phyloP scores from a whole-genome alignment of 1,140 invertebrate genomes.

The Belonocnema kinseyi region DNA sequence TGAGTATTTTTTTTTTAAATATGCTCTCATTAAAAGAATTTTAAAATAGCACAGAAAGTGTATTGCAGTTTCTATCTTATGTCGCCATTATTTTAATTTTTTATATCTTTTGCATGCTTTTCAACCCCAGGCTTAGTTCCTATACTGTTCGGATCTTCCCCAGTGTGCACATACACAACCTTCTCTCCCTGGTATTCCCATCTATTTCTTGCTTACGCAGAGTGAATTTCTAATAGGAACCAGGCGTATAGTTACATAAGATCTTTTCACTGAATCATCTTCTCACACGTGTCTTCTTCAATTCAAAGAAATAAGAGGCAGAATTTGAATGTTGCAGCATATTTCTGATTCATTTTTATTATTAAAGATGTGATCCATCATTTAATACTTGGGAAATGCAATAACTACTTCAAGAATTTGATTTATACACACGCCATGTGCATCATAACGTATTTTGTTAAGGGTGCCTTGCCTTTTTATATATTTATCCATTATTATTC shows the following conservation, averaged over 20 bases:
- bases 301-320: background rate
- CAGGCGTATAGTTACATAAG: background rate
- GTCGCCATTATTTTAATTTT: background rate
- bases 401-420: too few relatives aligned
- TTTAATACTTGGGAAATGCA: too few relatives aligned
- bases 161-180: background rate
- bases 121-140: background rate
- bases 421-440: too few relatives aligned
- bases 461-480: too few relatives aligned
- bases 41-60: background rate
- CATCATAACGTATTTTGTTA: too few relatives aligned
- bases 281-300: background rate
- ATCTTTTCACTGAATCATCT: background rate
- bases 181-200: background rate
- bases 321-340: background rate
- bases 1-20: too few relatives aligned
- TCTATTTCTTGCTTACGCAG: slow-evolving; percentile 15
- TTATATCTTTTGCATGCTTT: slow-evolving; percentile 4
- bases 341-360: too few relatives aligned
- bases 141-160: background rate
- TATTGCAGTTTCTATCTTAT: background rate
- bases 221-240: slow-evolving; percentile 5
- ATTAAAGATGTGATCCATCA: too few relatives aligned
- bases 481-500: too few relatives aligned
- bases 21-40: background rate